Base-by-base conservation (phyloP, 2,888 invertebrate genomes). In the Ormia ochracea region DNA sequence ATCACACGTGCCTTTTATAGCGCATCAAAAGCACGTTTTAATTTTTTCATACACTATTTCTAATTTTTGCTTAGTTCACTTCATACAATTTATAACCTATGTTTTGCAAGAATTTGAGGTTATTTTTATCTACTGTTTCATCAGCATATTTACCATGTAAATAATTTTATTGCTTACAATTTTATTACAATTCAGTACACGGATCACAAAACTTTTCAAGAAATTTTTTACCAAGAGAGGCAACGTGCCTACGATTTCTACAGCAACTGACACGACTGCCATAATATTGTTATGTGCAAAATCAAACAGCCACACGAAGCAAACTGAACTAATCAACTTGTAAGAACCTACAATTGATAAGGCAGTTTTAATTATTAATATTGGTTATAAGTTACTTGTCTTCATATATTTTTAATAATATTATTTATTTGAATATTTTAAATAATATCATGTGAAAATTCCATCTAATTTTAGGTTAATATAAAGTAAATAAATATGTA, bases 201-300 rank as follows among this genome's bases (percentile, higher is more conserved):
- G 21, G 48, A 23, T 72, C 58, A 50, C 63, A 36, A 63, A 76
- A 63, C 68, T 61, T 76, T 80, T 68, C 0, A 58, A 50, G 63
- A 76, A 66, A 54, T 68, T 38, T 33, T 76, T 63, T 36, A 28
- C 56, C 45, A 80, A 76, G 76, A 63, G 61, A 56, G 50, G 76
- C 66, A 80, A 80, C 68, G 76, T 63, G 63, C 68, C 68, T 68
- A 63, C 56, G 80, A 68, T 68, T 80, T 73, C 72, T 76, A 80
- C 80, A 68, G 72, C 76, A 76, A 80, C 76, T 80, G 76, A 76
- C 76, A 72, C 76, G 76, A 80, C 76, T 63, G 48, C 80, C 76
- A 80, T 74, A 76, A 50, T 76, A 72, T 72, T 54, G 66, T 61
- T 61, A 70, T 70, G 38, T 65, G 58, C 75, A 80, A 72, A 80